These are phyloP conservation scores for Dermatophagoides farinae DNA, from an alignment of 1,140 invertebrate species.

Conservation along the genomic window DNA sequence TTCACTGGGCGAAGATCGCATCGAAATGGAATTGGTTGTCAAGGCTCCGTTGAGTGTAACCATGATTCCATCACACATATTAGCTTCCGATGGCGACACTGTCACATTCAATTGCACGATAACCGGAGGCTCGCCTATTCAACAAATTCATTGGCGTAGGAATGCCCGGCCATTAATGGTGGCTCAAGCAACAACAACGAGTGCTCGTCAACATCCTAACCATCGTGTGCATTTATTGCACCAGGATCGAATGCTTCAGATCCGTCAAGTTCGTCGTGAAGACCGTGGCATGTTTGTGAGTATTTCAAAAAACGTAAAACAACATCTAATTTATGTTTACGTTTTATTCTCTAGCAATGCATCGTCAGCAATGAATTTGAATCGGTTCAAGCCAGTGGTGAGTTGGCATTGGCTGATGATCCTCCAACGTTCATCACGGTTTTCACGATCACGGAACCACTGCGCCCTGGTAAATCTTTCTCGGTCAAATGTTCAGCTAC, in stretches of 20 bases:
- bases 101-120: conserved; percentile 62
- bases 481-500: conserved; percentile 63
- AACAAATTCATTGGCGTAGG: conserved; percentile 46
- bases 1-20: conserved; percentile 19
- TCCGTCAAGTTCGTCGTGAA: conserved; percentile 23
- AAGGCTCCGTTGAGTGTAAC: conserved; percentile 6
- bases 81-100: conserved; percentile 56
- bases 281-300: conserved; percentile 28
- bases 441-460: conserved; percentile 50
- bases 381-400: conserved; percentile 24
- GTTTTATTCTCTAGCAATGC: conserved; percentile 60
- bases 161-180: conserved; percentile 11
- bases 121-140: conserved; percentile 57
- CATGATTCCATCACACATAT: conserved; percentile 39
- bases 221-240: conserved; percentile 14
- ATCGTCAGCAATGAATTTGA: conserved; percentile 25
- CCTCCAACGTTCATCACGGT: conserved; percentile 56
- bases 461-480: conserved; percentile 58
- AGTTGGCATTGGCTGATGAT: conserved; percentile 41
- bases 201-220: background rate
- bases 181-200: background rate
- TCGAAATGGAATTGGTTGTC: conserved; percentile 20
- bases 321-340: background rate
- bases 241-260: conserved; percentile 19
- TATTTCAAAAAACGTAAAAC: background rate